phyloP scores from a whole-genome alignment of 2,888 invertebrate species.

The Eristalis intricaria region DNA sequence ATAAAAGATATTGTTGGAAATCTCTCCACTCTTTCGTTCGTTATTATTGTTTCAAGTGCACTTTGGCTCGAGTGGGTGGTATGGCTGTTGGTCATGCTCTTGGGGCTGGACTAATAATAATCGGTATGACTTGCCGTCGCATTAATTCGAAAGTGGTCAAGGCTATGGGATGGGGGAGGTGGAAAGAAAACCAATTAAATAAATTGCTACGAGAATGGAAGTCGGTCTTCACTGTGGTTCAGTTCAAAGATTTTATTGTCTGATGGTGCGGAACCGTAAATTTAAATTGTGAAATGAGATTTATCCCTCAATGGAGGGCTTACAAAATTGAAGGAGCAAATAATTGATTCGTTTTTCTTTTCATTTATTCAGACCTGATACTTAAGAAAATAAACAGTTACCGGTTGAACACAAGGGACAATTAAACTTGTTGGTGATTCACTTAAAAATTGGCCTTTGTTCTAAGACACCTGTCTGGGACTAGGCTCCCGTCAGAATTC shows the following conservation, averaged over 20 bases:
- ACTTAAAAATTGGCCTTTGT: too few species aligned
- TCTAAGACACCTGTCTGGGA: too few species aligned
- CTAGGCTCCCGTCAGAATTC: too few species aligned
- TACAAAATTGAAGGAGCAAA: background rate
- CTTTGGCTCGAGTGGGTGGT: constrained; percentile 2
- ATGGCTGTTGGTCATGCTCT: constrained; percentile 12
- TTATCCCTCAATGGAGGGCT: background rate
- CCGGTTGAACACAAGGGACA: too few species aligned
- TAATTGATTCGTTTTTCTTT: background rate
- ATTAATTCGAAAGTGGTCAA: constrained; percentile 20
- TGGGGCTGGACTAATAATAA: background rate
- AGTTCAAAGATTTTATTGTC: background rate
- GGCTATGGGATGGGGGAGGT: background rate
- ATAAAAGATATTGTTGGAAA: constrained; percentile 37
- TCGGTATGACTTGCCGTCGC: constrained; percentile 38
- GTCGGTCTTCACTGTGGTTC: background rate
- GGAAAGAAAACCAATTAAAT: constrained; percentile 23
- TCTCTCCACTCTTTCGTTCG: constrained; percentile 17
- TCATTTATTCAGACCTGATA: background rate
- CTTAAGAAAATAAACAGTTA: too few species aligned
- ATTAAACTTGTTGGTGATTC: too few species aligned
- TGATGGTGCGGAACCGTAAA: background rate
- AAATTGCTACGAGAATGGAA: constrained; percentile 1
- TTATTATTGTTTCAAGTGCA: constrained; percentile 41
- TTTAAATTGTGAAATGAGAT: background rate